Conservation (phyloP, 2,888 invertebrate genomes). For the Cheilosia soror region DNA sequence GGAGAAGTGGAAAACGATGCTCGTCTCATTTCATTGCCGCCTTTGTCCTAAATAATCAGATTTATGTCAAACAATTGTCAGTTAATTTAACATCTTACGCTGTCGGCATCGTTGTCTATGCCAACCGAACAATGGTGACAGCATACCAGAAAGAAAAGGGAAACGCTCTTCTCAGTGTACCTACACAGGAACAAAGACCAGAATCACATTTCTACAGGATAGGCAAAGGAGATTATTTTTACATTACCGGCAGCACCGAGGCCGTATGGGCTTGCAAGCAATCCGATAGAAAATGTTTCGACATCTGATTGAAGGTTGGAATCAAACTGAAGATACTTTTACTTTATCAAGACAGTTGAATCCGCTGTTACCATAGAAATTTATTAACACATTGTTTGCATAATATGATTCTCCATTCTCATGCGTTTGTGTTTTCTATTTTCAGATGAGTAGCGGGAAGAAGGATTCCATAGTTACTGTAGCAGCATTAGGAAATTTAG, state of each 20-base stretch:
- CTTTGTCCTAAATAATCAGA: constrained; percentile 60
- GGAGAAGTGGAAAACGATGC: neutral
- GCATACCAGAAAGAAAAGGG: constrained; percentile 16
- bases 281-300: constrained; percentile 23
- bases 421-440: constrained; percentile 39
- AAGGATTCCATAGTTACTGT: constrained; percentile 84
- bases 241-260: constrained; percentile 2
- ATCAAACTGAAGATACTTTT: constrained; percentile 16
- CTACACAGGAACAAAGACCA: neutral
- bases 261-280: constrained; percentile 11
- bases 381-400: neutral
- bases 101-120: constrained; percentile 32
- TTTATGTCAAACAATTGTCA: constrained; percentile 65
- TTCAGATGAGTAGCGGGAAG: constrained; percentile 82
- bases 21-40: constrained; percentile 31
- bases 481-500: constrained; percentile 82
- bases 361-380: neutral
- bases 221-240: constrained; percentile 35
- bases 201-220: constrained; percentile 35
- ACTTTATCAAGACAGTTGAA: neutral
- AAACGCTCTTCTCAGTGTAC: constrained; percentile 7
- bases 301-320: constrained; percentile 41
- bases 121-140: constrained; percentile 35
- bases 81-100: constrained; percentile 52
- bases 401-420: constrained; percentile 1